Conservation (phyloP, 2,797 vertebrate genomes). For the Myotis myotis region DNA sequence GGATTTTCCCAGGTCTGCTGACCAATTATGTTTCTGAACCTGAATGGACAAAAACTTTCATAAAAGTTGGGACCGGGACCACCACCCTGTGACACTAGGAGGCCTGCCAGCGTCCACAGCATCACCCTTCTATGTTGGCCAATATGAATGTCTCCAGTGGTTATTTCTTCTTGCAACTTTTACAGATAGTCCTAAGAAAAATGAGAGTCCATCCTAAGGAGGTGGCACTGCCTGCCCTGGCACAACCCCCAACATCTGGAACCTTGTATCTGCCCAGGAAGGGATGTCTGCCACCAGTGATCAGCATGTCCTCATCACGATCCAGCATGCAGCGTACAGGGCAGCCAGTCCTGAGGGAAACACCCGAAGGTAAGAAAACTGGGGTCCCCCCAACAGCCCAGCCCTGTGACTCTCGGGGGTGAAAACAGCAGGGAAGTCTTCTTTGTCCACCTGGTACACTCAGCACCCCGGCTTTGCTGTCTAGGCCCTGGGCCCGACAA, state of each 20-base stretch:
- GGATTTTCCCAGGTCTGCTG: not conserved
- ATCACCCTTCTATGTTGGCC: not conserved
- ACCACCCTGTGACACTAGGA: not conserved
- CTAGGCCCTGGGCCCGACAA: not conserved
- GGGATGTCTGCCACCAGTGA: conserved; percentile 94
- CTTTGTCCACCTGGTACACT: not conserved
- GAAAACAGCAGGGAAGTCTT: not conserved
- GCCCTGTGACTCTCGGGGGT: not conserved
- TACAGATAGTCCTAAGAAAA: not conserved
- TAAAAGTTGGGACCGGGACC: rapidly evolving
- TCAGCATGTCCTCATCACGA: conserved; percentile 96
- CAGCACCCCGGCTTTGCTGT: not conserved
- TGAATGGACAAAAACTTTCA: not conserved
- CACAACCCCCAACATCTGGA: not conserved
- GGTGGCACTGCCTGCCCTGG: not conserved
- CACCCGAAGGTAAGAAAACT: not conserved
- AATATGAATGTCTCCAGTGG: not conserved
- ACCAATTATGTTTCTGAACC: not conserved
- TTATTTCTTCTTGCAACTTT: not conserved
- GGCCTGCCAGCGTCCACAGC: not conserved
- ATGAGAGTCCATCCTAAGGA: not conserved
- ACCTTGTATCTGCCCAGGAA: conserved; percentile 95
- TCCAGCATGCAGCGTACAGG: conserved; percentile 96
- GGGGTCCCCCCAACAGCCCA: not conserved
- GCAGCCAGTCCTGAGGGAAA: conserved; percentile 84